Evolutionary conservation across 1,140 invertebrate genomes (phyloP).

Genomic region (Brachionus koreanus): DNA sequence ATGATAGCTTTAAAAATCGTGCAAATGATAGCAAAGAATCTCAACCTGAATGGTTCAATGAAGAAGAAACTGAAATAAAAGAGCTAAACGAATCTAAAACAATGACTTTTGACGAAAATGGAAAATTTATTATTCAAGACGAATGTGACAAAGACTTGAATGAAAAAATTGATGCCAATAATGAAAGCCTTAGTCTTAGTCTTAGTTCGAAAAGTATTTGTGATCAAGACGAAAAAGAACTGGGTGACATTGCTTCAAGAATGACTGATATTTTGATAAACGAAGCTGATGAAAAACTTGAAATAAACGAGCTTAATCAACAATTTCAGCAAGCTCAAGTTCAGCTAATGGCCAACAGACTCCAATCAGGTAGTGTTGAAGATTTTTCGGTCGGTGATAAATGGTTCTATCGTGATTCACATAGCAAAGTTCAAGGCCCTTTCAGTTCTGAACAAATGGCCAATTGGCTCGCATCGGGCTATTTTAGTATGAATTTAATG

Average conservation of each 20-base stretch:
- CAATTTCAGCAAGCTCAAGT: not conserved
- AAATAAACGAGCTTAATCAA: not conserved
- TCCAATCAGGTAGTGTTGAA: not conserved
- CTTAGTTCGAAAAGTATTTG: not conserved
- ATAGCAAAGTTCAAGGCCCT: slow-evolving; percentile 30
- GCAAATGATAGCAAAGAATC: not conserved
- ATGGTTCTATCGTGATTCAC: slow-evolving; percentile 32
- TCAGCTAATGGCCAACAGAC: not conserved
- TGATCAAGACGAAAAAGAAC: not conserved
- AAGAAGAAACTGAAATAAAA: not conserved
- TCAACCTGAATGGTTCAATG: slow-evolving; percentile 12
- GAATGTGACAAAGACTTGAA: not conserved
- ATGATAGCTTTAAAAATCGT: not conserved
- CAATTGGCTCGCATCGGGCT: slow-evolving; percentile 30
- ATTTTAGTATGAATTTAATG: slow-evolving; percentile 37
- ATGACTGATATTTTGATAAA: not conserved
- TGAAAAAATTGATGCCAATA: not conserved
- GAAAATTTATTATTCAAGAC: not conserved
- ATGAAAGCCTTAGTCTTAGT: not conserved
- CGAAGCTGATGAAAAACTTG: not conserved
- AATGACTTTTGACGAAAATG: slow-evolving; percentile 5
- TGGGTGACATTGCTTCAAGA: not conserved
- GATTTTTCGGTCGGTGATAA: slow-evolving; percentile 49
- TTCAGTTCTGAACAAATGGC: slow-evolving; percentile 36
- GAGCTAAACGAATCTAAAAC: not conserved